Base-by-base conservation (phyloP, 2,113 vertebrate genomes). In the Oncorhynchus keta region DNA sequence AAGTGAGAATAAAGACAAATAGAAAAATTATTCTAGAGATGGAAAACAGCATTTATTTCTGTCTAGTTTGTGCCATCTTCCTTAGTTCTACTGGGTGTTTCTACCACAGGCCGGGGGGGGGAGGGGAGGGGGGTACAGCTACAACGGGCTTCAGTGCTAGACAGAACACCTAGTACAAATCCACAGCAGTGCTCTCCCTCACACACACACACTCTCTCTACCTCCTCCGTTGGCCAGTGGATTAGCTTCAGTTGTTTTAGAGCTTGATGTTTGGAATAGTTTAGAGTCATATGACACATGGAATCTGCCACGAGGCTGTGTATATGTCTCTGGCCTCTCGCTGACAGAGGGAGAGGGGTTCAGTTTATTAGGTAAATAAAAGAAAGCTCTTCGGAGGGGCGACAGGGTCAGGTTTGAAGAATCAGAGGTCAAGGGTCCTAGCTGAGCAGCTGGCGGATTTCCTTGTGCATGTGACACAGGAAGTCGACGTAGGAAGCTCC, bases 381-480 rank as follows among this genome's bases (percentile, higher is more conserved):
- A 85, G 74, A 86, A 90, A 88, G 83, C 83, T 84, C 87, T 81
- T 92, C 77, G 83, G 78, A 79, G 72, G 45, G 14, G 26, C 39
- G 7, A 45, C 39, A 45, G 39, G 8, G 39, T 11, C 39, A 76
- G 55, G 59, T 72, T 74, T 67, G 57, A 72, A 74, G 57, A 9
- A 7, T 22, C 39, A 7, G 68, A 78, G 70, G 68, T 4, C 14
- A 39, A 45, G 48, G 9, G 16, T 88, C 80, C 91, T 99, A 99
- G 95, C 97, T 99, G 91, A 99, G 95, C 83, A 99, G 95, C 89
- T 99, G 97, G 79, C 97, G 96, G 91, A 99, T 99, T 91, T 99
- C 97, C 94, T 99, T 99, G 93, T 99, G 98, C 98, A 99, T 99
- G 90, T 99, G 98, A 95, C 98, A 99, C 90, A 99, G 90, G 95